Evolutionary conservation across 2,888 invertebrate species (phyloP).

Genomic region (Crematogaster levior): DNA sequence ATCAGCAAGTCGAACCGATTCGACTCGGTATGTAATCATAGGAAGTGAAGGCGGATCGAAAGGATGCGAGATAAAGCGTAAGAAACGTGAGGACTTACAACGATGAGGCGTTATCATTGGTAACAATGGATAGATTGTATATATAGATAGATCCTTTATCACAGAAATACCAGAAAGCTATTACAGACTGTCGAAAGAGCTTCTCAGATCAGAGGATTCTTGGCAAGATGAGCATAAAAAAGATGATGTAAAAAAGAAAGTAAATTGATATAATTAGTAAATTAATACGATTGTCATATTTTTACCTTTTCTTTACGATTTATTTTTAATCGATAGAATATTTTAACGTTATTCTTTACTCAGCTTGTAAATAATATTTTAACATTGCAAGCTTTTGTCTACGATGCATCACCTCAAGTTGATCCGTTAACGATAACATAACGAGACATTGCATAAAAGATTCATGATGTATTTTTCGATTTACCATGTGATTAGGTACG

Average conservation of each 20-base stretch:
- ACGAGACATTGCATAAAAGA: not conserved
- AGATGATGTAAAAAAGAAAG: no score
- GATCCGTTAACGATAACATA: slow-evolving; percentile 1
- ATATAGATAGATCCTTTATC: no score
- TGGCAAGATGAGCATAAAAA: not conserved
- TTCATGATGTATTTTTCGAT: slow-evolving; percentile 5
- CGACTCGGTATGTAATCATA: slow-evolving; percentile 62
- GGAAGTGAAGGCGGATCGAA: slow-evolving; percentile 42
- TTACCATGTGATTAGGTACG: not conserved
- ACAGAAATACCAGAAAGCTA: not conserved
- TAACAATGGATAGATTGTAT: slow-evolving; percentile 39
- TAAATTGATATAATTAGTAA: no score
- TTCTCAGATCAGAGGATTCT: not conserved
- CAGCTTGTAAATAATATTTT: not conserved
- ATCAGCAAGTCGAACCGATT: slow-evolving; percentile 72
- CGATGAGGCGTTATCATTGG: slow-evolving; percentile 7
- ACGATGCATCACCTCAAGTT: not conserved
- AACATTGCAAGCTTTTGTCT: not conserved
- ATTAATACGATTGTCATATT: no score
- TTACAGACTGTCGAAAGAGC: not conserved
- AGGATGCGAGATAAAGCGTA: not conserved
- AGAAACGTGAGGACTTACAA: not conserved
- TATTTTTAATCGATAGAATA: not conserved
- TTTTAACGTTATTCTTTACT: not conserved
- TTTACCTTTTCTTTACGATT: not conserved